Evolutionary conservation across 2,113 vertebrate species (phyloP), one percentile per base, ranked within the genome.

Genomic region (Microcebus jonahi): DNA sequence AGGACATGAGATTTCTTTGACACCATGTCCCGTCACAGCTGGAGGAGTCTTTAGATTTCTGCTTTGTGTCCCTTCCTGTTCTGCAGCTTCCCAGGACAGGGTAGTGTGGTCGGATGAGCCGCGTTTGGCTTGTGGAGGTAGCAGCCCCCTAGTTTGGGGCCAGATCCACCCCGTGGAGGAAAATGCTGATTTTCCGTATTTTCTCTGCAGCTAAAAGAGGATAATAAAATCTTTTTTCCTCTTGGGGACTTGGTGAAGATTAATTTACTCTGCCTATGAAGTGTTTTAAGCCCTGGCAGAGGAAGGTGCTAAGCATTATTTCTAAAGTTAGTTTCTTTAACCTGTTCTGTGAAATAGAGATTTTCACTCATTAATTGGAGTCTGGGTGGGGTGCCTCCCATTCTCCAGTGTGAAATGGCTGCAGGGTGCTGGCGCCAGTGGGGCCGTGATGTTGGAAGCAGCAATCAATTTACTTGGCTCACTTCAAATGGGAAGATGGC

Each of bases 171-270:
- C 45, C 29, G 23, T 65, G 31, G 57, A 83, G 42, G 25, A 97
- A 97, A 93, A 94, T 88, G 94, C 93, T 96, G 89, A 97, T 80
- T 95, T 23, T 97, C 63, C 39, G 53, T 61, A n/a, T 96, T 97
- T 94, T 81, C 50, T 89, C 61, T 50, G 80, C 6, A 25, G 53
- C 73, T 94, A 27, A 88, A 87, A 93, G 77, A 89, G 53, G 75
- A 89, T 95, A 91, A 87, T 97, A 93, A 94, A 92, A 81, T 18
- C 9, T 45, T 36, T 68, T 75, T 13, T 2, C 12, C 59, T 91
- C 48, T 82, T 91, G 88, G 50, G 81, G 17, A 94, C 91, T 97
- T 45, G 67, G 92, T 79, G 70, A 95, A 97, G 94, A 97, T 97
- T 93, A 97, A 97, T 97, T 95, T 90, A 77, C 90, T 27, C 77